These are phyloP conservation scores for Listronotus oregonensis DNA, from an alignment of 1,140 invertebrate species.

Conservation along the genomic window DNA sequence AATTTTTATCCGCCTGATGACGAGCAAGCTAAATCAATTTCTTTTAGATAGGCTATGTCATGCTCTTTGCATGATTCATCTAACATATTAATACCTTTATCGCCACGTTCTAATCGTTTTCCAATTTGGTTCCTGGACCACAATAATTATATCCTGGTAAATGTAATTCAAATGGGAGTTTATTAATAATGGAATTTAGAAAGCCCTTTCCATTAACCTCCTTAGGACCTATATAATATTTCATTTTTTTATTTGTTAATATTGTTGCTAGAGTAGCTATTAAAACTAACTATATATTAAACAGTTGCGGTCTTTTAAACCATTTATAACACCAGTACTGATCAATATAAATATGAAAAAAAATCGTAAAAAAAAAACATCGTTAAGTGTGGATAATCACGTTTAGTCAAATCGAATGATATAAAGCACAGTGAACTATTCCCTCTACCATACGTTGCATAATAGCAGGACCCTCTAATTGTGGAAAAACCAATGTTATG, in stretches of 20 bases:
- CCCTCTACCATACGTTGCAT: no score
- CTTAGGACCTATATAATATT: no score
- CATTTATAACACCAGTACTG: no score
- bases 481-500: conserved; percentile 3
- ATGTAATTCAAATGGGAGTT: conserved; percentile 57
- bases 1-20: conserved; percentile 54
- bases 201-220: no score
- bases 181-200: conserved; percentile 39
- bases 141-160: conserved; percentile 58
- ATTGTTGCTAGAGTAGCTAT: no score
- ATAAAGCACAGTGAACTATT: neutral
- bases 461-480: neutral
- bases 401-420: neutral
- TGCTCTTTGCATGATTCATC: conserved; percentile 58
- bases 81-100: conserved; percentile 56
- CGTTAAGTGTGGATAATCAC: no score
- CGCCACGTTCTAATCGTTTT: conserved; percentile 54
- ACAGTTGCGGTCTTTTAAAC: no score
- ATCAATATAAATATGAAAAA: no score
- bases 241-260: no score
- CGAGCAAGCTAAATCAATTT: conserved; percentile 49
- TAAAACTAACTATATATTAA: no score
- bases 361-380: no score
- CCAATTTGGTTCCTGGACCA: conserved; percentile 57
- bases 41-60: conserved; percentile 56